These are phyloP conservation scores for Lutjanus argentimaculatus DNA, from an alignment of 2,797 vertebrate genomes.

Conservation along the genomic window DNA sequence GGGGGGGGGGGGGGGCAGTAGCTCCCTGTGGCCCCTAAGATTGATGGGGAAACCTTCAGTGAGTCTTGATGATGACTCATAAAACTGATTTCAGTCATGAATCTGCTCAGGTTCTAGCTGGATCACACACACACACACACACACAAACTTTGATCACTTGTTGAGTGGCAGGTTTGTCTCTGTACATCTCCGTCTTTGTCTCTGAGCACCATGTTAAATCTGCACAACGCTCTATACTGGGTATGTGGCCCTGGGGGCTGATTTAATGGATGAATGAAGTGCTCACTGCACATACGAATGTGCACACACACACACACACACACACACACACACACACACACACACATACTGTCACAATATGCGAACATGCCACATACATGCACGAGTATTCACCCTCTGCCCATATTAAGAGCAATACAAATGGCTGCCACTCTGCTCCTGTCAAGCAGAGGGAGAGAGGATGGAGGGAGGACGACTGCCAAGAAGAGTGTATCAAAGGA, in stretches of 20 bases:
- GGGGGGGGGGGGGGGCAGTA: slow-evolving; percentile 36
- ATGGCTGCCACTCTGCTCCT: slow-evolving; percentile 51
- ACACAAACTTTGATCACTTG: slow-evolving; percentile 19
- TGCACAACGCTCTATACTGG: slow-evolving; percentile 84
- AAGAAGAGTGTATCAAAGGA: slow-evolving; percentile 37
- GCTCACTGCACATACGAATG: slow-evolving; percentile 80
- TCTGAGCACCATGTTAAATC: slow-evolving; percentile 35
- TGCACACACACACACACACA: slow-evolving; percentile 1
- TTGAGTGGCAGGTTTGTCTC: slow-evolving; percentile 47
- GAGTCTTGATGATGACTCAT: slow-evolving; percentile 61
- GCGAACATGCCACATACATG: slow-evolving; percentile 5
- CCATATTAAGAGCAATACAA: slow-evolving; percentile 43
- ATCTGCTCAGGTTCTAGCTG: slow-evolving; percentile 4
- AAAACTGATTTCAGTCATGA: slow-evolving; percentile 34
- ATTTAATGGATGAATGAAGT: slow-evolving; percentile 93
- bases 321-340: slow-evolving; percentile 1
- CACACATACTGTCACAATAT: slow-evolving; percentile 22
- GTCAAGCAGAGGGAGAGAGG: slow-evolving; percentile 34
- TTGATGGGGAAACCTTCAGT: slow-evolving; percentile 40
- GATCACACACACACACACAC: neutral
- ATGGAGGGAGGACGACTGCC: slow-evolving; percentile 29
- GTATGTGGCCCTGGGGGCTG: slow-evolving; percentile 91
- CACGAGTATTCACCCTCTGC: slow-evolving; percentile 21
- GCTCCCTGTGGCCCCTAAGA: slow-evolving; percentile 40
- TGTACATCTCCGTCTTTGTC: slow-evolving; percentile 38